Evolutionary conservation across 2,888 invertebrate species (phyloP), one percentile per base, ranked within the genome.

Genomic region (Cantharis rustica): DNA sequence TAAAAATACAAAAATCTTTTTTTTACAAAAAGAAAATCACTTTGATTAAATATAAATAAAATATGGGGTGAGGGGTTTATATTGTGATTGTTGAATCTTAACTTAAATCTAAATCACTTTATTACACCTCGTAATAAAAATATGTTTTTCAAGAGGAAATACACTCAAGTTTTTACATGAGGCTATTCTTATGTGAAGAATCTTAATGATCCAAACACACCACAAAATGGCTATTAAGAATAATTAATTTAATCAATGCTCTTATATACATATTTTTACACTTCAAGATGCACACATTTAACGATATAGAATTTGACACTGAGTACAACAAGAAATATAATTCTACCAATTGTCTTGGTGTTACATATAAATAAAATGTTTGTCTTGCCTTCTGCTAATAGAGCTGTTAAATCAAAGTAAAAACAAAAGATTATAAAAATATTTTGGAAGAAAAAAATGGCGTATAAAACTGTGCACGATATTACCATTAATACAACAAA

Each of bases 291-390:
- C 82, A 82, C 84, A 85, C 84, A 85, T 83, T 81, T 85, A 84
- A 85, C 84, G 81, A 84, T 84, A 84, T 85, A 85, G 84, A 85
- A 84, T 85, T 84, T 84, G 84, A 85, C 84, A 84, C 83, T 84
- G 83, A 85, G 82, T 84, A 86, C 85, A 86, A 85, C 84, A 83
- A 84, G 85, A 85, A 84, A 85, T 85, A 86, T 85, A 85, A 82
- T 81, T 83, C 82, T 84, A 83, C 81, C 81, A 81, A 81, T 81
- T 78, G 76, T 47, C 75, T 78, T 82, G 82, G 81, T 82, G 81
- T 82, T 80, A 79, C 75, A 78, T 72, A 79, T 68, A 76, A 73
- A 77, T 76, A 77, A 76, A 79, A 69, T 23, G 63, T 17, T 69
- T 66, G 20, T 20, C 16, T 66, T 23, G 64, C 20, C 20, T 66